Evolutionary conservation across 2,888 invertebrate genomes (phyloP).

Genomic region (Drosophila emarginata): DNA sequence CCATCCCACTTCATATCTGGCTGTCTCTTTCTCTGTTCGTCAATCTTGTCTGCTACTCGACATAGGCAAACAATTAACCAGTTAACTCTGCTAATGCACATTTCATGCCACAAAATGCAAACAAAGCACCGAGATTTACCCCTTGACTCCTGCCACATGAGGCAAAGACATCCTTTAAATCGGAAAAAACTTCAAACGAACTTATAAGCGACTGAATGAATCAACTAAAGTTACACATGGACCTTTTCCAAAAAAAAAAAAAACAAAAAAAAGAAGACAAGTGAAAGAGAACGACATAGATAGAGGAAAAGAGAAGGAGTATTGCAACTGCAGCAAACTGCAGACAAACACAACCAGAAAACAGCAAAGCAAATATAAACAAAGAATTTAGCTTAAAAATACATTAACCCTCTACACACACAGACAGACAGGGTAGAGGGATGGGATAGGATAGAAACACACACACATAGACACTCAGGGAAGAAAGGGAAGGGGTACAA

Average conservation of each 20-base stretch:
- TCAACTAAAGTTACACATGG: constrained; percentile 57
- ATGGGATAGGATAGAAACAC: constrained; percentile 9
- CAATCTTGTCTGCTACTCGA: constrained; percentile 36
- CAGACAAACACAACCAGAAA: constrained; percentile 54
- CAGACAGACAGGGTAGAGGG: constrained; percentile 28
- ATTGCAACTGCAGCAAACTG: constrained; percentile 42
- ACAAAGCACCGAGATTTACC: constrained; percentile 32
- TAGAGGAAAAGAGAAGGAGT: constrained; percentile 8
- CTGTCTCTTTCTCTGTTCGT: neutral
- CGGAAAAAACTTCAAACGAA: constrained; percentile 52
- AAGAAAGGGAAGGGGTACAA: constrained; percentile 17
- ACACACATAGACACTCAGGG: neutral
- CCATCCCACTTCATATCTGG: neutral
- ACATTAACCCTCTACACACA: constrained; percentile 63
- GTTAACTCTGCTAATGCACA: constrained; percentile 69
- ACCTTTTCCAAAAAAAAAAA: constrained; percentile 20
- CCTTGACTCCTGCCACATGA: constrained; percentile 19
- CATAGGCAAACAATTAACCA: constrained; percentile 64
- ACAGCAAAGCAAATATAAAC: constrained; percentile 74
- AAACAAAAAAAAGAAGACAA: neutral
- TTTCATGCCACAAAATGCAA: constrained; percentile 66
- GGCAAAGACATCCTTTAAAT: constrained; percentile 28
- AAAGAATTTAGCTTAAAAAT: constrained; percentile 77
- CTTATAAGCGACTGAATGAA: constrained; percentile 67
- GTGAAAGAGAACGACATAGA: neutral